Base-by-base conservation (phyloP, 2,888 invertebrate genomes). In the Tenthredo scrophulariae region DNA sequence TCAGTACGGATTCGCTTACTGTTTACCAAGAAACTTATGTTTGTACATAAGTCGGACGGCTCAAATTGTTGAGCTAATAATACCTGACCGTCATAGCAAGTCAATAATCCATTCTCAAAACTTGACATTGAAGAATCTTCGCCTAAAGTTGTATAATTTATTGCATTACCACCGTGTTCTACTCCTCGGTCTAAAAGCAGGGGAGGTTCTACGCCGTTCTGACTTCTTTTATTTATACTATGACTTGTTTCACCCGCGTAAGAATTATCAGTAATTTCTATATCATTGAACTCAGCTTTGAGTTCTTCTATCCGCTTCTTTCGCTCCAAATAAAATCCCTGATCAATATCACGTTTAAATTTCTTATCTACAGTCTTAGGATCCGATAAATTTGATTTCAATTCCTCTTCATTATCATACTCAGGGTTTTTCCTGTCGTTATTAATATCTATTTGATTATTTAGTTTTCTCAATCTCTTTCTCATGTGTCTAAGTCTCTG, bases 1-100 rank as follows among this genome's bases (percentile, higher is more conserved):
- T 95, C 95, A 0, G 95, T 95, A 86, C 95, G 94, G 94, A 97
- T 96, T 87, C 96, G 96, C 40, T 96, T 95, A 7, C 96, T 96
- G 85, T 94, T 95, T 89, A 97, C 96, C 87, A 97, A 94, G 89
- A 96, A 96, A 88, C 95, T 95, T 0, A 96, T 95, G 92, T 95
- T 95, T 54, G 95, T 95, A 90, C 97, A 97, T 58, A 95, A 94
- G 65, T 95, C 94, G 43, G 96, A 96, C 13, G 96, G 96, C 13
- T 96, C 95, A 89, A 97, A 97, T 88, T 95, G 95, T 90, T 96
- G 95, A 22, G 96, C 96, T 84, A 97, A 94, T n/a, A 97, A 92
- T 87, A 97, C 96, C 87, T 96, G 95, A 0, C 97, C 96, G 88
- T 96, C 95, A 89, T 97, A 97, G 91, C 97, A 98, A 77, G 95